A percentile compares a stretch with the other conserved stretches of the same genome.
Conservation (phyloP, 2,113 vertebrate genomes). For the Pitta sordida region DNA sequence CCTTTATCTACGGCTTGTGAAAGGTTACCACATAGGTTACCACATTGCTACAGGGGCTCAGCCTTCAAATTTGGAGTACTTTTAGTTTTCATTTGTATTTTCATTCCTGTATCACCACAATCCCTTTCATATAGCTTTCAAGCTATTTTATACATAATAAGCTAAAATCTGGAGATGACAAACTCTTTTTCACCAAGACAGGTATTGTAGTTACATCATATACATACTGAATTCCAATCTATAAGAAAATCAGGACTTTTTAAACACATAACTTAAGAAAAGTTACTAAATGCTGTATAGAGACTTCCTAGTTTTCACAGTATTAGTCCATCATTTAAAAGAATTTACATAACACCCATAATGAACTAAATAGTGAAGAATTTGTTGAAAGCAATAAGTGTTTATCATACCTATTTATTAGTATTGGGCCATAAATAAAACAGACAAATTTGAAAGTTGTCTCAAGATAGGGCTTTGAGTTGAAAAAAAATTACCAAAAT, state of each 20-base stretch:
- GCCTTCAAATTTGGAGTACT: background rate
- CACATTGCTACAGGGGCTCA: background rate
- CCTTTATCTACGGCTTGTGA: background rate
- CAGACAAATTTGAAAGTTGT: slow-evolving; percentile 45
- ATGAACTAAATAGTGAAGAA: background rate
- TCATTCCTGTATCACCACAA: background rate
- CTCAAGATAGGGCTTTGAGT: background rate
- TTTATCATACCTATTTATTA: background rate
- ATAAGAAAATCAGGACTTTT: background rate
- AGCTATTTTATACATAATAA: background rate
- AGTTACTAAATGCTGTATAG: background rate
- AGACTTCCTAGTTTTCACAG: slow-evolving; percentile 15
- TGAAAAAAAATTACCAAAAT: background rate
- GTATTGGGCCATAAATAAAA: slow-evolving; percentile 11
- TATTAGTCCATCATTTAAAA: background rate
- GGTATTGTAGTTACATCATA: background rate
- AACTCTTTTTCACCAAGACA: background rate
- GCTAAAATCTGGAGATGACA: background rate
- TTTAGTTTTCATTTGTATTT: slow-evolving; percentile 2
- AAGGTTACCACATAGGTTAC: background rate
- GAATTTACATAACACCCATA: background rate
- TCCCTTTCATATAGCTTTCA: background rate
- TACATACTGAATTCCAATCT: background rate
- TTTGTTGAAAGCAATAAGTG: background rate
- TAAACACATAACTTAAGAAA: too few relatives aligned